Conservation (phyloP, 2,888 invertebrate species). For the Dasypolia templi region DNA sequence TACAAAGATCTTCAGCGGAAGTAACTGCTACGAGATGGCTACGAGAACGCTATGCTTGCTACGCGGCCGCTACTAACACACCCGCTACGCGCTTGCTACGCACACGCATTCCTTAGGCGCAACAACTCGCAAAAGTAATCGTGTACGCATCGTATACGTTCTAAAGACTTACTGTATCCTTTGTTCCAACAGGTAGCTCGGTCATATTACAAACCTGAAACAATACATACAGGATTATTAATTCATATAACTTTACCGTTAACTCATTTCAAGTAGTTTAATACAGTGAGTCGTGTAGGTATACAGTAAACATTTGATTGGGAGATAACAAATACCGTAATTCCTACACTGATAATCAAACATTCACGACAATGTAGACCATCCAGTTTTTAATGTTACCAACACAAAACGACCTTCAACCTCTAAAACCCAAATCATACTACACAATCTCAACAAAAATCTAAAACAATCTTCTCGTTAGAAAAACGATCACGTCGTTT, state of each 20-base stretch:
- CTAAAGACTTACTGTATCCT: slow-evolving; percentile 38
- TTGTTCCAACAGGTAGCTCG: slow-evolving; percentile 18
- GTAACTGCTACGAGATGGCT: slow-evolving; percentile 26
- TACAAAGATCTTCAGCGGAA: not conserved
- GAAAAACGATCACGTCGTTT: slow-evolving; percentile 50
- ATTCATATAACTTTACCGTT: not conserved
- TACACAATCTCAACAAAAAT: slow-evolving; percentile 29
- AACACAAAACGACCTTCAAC: not conserved
- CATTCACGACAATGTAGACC: not conserved
- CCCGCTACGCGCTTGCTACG: slow-evolving; percentile 31
- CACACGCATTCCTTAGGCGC: slow-evolving; percentile 5
- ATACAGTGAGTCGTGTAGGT: no score
- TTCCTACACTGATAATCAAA: not conserved
- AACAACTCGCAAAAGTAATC: slow-evolving; percentile 35
- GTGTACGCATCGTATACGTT: slow-evolving; percentile 19
- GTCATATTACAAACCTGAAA: slow-evolving; percentile 32
- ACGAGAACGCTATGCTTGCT: slow-evolving; percentile 39
- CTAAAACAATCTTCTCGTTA: slow-evolving; percentile 48
- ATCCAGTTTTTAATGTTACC: not conserved
- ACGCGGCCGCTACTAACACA: slow-evolving; percentile 2
- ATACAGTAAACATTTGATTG: no score
- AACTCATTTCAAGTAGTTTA: not conserved
- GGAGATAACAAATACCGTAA: not conserved
- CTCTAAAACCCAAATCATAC: slow-evolving; percentile 26
- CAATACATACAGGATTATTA: not conserved